Base-by-base conservation (phyloP, 2,797 vertebrate species). In the Chelon auratus region DNA sequence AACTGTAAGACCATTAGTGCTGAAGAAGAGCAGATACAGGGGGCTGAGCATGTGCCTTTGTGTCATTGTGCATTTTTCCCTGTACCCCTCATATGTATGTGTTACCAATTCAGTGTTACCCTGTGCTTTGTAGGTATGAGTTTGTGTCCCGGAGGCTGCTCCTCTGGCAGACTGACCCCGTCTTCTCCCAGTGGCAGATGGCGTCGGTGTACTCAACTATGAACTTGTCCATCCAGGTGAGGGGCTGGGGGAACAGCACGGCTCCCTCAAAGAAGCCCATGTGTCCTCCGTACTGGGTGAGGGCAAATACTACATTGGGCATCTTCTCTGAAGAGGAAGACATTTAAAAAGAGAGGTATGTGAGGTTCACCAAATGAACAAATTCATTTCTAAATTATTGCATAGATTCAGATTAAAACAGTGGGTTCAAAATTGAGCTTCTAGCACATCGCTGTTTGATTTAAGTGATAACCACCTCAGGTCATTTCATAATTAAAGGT, bases 201-300 rank as follows among this genome's bases (percentile, higher is more conserved):
- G 96, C 95, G 14, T 97, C 90, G n/a, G 95, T 85, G 54, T 98
- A 99, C 89, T 96, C 93, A 15, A 98, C 93, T 43, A 99, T 94
- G n/a, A 98, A 93, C 92, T 97, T 98, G 93, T 99, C 98, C 95
- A 99, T 98, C 98, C 98, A 99, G 39, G 97, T 98, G 63, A 99
- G 95, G 8, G 97, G 96, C 59, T 97, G 95, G 0, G 97, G 97
- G 75, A 99, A 95, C 1, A 99, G 94, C 77, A 98, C 94, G 0
- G 96, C 95, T 0, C 97, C 97, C 87, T 99, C 97, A 8, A 99
- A 99, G 93, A 98, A 99, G 82, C 98, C 97, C 90, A 99, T 93
- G 90, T 99, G 98, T 13, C 98, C 98, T 61, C 98, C 97, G 0
- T 98, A 97, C 60, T 96, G 95, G 0, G 97, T 97, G 82, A 98